phyloP scores from a whole-genome alignment of 2,113 vertebrate species.

The Ancistrus triradiatus region DNA sequence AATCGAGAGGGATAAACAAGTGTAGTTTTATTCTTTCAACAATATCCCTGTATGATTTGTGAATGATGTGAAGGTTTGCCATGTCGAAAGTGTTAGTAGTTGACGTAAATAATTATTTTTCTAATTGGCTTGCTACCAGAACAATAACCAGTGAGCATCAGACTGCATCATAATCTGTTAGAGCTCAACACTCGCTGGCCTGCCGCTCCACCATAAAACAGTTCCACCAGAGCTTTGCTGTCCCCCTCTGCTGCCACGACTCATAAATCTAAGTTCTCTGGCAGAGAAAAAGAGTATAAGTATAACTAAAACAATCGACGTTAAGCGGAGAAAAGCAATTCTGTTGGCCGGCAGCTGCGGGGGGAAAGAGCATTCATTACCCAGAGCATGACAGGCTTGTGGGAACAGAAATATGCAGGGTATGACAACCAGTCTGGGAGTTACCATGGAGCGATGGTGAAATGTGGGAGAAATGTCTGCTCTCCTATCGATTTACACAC shows the following conservation, averaged over 20 bases:
- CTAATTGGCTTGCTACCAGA: too few relatives aligned
- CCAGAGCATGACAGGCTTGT: slow-evolving; percentile 54
- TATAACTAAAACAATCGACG: slow-evolving; percentile 38
- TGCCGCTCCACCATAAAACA: too few relatives aligned
- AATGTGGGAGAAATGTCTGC: slow-evolving; percentile 44
- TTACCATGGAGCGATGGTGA: slow-evolving; percentile 50
- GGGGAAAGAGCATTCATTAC: slow-evolving; percentile 59
- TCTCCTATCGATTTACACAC: slow-evolving; percentile 38
- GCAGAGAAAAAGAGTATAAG: slow-evolving; percentile 26
- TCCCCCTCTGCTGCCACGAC: neutral
- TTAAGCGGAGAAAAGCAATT: slow-evolving; percentile 1
- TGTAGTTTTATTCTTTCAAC: too few relatives aligned
- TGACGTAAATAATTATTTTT: too few relatives aligned
- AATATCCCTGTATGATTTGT: too few relatives aligned
- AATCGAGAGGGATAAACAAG: too few relatives aligned
- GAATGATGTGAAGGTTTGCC: too few relatives aligned
- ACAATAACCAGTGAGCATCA: too few relatives aligned
- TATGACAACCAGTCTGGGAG: slow-evolving; percentile 57
- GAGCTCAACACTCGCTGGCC: too few relatives aligned
- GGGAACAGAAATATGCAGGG: slow-evolving; percentile 63
- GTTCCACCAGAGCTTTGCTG: slow-evolving; percentile 7
- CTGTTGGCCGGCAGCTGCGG: slow-evolving; percentile 37
- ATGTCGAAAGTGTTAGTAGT: too few relatives aligned
- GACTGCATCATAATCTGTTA: too few relatives aligned
- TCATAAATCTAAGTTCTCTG: slow-evolving; percentile 33